phyloP scores from a whole-genome alignment of 2,113 vertebrate species.

The Ophthalmolycus amberensis region DNA sequence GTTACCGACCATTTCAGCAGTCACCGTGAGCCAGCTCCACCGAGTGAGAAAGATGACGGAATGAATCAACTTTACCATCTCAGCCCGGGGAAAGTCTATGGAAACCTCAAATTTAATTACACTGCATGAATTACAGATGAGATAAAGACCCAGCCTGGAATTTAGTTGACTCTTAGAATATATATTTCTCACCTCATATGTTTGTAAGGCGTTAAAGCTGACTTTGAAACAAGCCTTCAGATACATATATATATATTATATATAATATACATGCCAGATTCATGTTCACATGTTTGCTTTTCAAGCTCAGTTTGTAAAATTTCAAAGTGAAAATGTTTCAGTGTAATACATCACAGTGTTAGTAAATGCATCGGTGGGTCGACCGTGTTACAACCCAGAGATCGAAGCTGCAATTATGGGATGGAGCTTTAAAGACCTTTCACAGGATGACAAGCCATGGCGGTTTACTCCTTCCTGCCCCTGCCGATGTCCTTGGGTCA shows the following conservation, averaged over 20 bases:
- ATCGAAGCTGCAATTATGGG: slow-evolving; percentile 43
- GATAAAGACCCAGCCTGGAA: slow-evolving; percentile 61
- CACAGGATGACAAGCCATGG: slow-evolving; percentile 35
- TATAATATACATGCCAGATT: background rate
- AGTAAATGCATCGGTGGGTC: slow-evolving; percentile 41
- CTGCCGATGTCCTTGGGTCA: slow-evolving; percentile 62
- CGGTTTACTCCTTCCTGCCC: slow-evolving; percentile 59
- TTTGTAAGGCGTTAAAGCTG: slow-evolving; percentile 36
- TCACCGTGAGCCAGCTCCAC: slow-evolving; percentile 41
- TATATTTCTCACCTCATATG: slow-evolving; percentile 45
- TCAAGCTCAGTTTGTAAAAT: slow-evolving; percentile 39
- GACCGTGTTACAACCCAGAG: slow-evolving; percentile 40
- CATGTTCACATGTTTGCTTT: slow-evolving; percentile 31
- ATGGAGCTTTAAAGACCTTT: slow-evolving; percentile 64
- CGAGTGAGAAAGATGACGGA: slow-evolving; percentile 65
- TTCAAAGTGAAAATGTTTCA: slow-evolving; percentile 25
- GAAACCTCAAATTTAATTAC: slow-evolving; percentile 78
- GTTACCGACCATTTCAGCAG: slow-evolving; percentile 53
- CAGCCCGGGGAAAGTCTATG: slow-evolving; percentile 71
- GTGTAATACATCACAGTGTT: slow-evolving; percentile 43
- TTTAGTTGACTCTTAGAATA: slow-evolving; percentile 50
- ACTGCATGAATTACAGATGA: slow-evolving; percentile 75
- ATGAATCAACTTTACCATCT: slow-evolving; percentile 69
- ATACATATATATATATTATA: background rate
- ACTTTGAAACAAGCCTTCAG: slow-evolving; percentile 42